Evolutionary conservation across 2,797 vertebrate species (phyloP).

Genomic region (Clarias laeviceps): DNA sequence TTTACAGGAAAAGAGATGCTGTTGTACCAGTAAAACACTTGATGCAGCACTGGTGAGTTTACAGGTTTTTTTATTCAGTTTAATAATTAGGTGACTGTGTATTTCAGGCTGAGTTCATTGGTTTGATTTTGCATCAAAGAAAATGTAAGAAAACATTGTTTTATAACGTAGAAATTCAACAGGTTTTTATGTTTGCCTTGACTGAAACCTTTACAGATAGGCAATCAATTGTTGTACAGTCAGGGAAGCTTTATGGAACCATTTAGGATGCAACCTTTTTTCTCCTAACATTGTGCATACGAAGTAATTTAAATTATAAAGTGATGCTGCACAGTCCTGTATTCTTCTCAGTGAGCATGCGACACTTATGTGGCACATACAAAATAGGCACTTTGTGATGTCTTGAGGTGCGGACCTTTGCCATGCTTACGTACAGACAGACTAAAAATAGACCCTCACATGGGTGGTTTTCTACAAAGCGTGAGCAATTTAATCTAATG

Average conservation of each 20-base stretch:
- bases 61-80: not conserved
- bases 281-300: not conserved
- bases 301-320: not conserved
- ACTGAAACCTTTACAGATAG: not conserved
- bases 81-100: not conserved
- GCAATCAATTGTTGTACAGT: not conserved
- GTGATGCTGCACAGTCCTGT: not conserved
- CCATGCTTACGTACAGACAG: constrained; percentile 12
- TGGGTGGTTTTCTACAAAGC: constrained; percentile 26
- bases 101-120: not conserved
- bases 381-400: not conserved
- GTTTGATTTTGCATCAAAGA: not conserved
- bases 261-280: not conserved
- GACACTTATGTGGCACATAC: not conserved
- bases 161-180: not conserved
- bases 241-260: not conserved
- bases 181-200: not conserved
- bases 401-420: not conserved
- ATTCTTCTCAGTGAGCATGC: not conserved
- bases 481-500: constrained; percentile 8
- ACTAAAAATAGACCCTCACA: constrained; percentile 36
- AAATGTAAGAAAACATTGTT: not conserved
- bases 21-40: constrained; percentile 52
- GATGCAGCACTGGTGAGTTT: constrained; percentile 57
- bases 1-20: constrained; percentile 42